These are phyloP conservation scores for Tupiocoris notatus DNA, from an alignment of 2,888 invertebrate species.

Conservation along the genomic window DNA sequence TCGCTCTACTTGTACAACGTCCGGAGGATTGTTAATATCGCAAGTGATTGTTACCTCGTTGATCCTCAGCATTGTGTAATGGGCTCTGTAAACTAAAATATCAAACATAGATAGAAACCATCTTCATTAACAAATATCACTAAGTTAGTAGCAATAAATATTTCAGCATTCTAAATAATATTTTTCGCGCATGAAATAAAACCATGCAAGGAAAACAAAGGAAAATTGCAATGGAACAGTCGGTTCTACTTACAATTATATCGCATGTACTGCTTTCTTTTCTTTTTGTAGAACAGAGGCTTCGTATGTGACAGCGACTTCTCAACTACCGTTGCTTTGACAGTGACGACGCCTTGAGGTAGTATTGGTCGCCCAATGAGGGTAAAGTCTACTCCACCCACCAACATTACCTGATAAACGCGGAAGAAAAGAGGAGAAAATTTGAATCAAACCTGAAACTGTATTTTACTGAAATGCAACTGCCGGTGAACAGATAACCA, in stretches of 20 bases:
- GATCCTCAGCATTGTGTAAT: slow-evolving; percentile 61
- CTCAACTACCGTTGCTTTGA: slow-evolving; percentile 66
- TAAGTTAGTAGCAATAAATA: background rate
- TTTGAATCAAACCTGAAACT: too few relatives aligned
- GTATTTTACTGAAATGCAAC: too few relatives aligned
- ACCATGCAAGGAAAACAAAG: too few relatives aligned
- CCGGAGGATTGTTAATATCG: slow-evolving; percentile 46
- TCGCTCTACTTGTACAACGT: slow-evolving; percentile 34
- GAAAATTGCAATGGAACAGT: background rate
- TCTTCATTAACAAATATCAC: background rate
- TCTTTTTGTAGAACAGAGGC: slow-evolving; percentile 48
- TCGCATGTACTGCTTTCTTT: slow-evolving; percentile 49
- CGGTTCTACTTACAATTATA: slow-evolving; percentile 47
- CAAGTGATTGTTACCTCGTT: slow-evolving; percentile 66
- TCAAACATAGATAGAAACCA: slow-evolving; percentile 47
- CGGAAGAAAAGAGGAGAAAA: too few relatives aligned
- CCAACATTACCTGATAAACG: slow-evolving; percentile 63
- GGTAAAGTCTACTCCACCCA: slow-evolving; percentile 77
- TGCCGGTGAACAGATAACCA: too few relatives aligned
- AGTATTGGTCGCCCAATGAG: slow-evolving; percentile 77
- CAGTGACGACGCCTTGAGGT: slow-evolving; percentile 67
- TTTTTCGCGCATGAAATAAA: too few relatives aligned
- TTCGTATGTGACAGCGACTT: slow-evolving; percentile 51
- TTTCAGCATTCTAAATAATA: too few relatives aligned
- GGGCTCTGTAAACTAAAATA: slow-evolving; percentile 53